phyloP scores from a whole-genome alignment of 2,888 invertebrate species.

The Pachycephus smyrnensis region DNA sequence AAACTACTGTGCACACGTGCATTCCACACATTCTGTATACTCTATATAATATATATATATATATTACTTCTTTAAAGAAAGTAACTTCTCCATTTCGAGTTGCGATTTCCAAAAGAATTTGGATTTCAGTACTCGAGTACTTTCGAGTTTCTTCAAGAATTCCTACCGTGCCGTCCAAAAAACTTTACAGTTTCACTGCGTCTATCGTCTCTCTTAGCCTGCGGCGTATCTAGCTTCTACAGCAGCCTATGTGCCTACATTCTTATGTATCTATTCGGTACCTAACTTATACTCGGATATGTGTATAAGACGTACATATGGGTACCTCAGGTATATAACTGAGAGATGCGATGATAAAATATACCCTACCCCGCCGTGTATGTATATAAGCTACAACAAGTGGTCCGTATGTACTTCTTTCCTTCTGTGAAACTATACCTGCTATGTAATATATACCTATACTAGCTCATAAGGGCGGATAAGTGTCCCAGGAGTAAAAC shows the following conservation, averaged over 20 bases:
- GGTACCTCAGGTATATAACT: background rate
- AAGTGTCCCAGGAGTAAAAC: background rate
- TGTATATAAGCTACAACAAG: background rate
- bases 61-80: background rate
- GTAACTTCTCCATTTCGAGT: background rate
- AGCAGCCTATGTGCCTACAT: background rate
- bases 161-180: background rate
- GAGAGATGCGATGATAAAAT: background rate
- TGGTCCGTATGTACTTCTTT: background rate
- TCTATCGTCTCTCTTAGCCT: background rate
- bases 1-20: background rate
- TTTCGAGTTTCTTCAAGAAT: background rate
- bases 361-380: background rate
- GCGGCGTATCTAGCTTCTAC: background rate
- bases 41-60: background rate
- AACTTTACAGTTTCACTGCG: background rate
- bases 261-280: background rate
- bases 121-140: background rate
- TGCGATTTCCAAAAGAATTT: background rate
- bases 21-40: background rate
- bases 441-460: background rate
- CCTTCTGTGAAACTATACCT: background rate
- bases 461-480: background rate
- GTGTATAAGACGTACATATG: background rate
- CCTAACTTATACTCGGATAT: background rate